Conservation (phyloP, 1,140 invertebrate species). For the Cyrtorhinus lividipennis region DNA sequence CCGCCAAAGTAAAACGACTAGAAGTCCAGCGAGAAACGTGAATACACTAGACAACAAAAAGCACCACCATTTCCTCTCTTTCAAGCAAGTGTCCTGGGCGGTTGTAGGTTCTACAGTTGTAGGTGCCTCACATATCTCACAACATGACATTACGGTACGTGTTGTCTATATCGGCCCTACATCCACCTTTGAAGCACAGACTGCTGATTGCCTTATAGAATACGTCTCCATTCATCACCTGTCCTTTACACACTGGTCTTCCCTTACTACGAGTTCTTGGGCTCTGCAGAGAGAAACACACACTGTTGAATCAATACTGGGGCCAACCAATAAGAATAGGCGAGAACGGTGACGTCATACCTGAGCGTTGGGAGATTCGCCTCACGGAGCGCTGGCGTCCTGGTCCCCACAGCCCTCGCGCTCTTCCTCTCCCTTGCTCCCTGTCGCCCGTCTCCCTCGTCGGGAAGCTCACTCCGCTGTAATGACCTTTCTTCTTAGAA, state of each 20-base stretch:
- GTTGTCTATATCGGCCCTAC: constrained; percentile 11
- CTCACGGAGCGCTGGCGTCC: not conserved
- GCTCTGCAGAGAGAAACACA: constrained; percentile 17
- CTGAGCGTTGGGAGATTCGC: not conserved
- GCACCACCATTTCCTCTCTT: constrained; percentile 87
- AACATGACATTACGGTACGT: constrained; percentile 18
- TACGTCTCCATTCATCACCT: constrained; percentile 17
- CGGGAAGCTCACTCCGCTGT: not conserved
- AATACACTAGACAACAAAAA: constrained; percentile 93
- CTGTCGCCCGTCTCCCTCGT: too few species aligned
- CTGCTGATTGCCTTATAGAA: constrained; percentile 4
- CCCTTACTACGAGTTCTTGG: constrained; percentile 14
- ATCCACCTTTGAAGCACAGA: constrained; percentile 14
- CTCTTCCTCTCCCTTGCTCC: too few species aligned
- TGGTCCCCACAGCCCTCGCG: too few species aligned
- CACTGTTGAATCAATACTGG: constrained; percentile 17
- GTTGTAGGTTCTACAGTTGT: constrained; percentile 21
- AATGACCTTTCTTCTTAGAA: not conserved
- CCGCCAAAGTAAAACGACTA: constrained; percentile 80
- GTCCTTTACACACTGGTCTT: constrained; percentile 14
- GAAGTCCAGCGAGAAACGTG: constrained; percentile 81
- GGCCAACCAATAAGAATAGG: constrained; percentile 9
- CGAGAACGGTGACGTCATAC: constrained; percentile 11
- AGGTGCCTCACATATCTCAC: constrained; percentile 19
- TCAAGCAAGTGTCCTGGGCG: constrained; percentile 59